These are phyloP conservation scores for Grammatotria lemairii DNA, from an alignment of 2,113 vertebrate genomes.

Conservation along the genomic window DNA sequence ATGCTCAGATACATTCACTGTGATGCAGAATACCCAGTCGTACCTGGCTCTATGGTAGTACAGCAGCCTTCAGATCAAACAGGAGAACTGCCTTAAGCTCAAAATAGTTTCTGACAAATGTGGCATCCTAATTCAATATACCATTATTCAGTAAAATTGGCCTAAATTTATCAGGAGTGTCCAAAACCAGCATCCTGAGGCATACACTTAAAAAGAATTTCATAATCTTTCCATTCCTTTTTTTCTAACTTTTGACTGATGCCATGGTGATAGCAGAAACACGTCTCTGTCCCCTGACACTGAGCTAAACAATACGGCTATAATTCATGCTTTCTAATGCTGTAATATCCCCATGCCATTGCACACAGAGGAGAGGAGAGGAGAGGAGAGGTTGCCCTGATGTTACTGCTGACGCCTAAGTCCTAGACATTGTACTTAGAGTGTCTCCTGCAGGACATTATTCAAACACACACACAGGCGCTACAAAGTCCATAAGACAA, in stretches of 20 bases:
- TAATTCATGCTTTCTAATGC: constrained; percentile 56
- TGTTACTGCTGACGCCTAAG: constrained; percentile 69
- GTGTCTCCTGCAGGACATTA: constrained; percentile 68
- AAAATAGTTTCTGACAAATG: constrained; percentile 20
- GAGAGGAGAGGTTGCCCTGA: constrained; percentile 45
- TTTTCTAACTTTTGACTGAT: constrained; percentile 4
- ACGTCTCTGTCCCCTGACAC: constrained; percentile 26
- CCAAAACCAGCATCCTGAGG: not conserved
- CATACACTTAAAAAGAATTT: constrained; percentile 1
- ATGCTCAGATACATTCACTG: constrained; percentile 25
- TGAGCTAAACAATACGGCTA: constrained; percentile 35
- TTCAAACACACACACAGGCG: constrained; percentile 57
- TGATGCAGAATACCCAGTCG: not conserved
- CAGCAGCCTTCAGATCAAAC: constrained; percentile 22
- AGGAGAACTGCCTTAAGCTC: not conserved
- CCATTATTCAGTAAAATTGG: constrained; percentile 6
- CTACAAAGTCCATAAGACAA: constrained; percentile 43
- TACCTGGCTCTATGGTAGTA: not conserved
- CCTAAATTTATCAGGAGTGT: constrained; percentile 8
- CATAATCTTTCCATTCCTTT: not conserved
- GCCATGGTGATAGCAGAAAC: not conserved
- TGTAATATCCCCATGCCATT: constrained; percentile 49
- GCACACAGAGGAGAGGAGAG: constrained; percentile 46
- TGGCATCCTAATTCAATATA: not conserved
- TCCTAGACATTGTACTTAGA: constrained; percentile 65